These are phyloP conservation scores for Amblyteles armatorius DNA, from an alignment of 2,888 invertebrate genomes.

Conservation along the genomic window DNA sequence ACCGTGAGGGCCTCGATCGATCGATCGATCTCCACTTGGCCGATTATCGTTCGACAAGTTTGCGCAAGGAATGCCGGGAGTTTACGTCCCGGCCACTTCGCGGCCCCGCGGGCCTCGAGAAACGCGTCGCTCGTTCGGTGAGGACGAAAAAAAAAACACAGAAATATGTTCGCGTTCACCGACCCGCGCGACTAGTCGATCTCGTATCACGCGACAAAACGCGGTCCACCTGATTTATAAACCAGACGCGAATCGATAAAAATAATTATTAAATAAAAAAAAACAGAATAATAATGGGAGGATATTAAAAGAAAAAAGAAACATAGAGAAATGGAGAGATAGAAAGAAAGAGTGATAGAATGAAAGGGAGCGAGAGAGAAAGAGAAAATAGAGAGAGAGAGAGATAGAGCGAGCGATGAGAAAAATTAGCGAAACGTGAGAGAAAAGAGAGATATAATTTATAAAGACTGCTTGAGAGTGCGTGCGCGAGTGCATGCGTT, in stretches of 20 bases:
- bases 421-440: conserved; percentile 43
- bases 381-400: conserved; percentile 49
- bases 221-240: conserved; percentile 51
- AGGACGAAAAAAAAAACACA: conserved; percentile 42
- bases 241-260: conserved; percentile 45
- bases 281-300: conserved; percentile 6
- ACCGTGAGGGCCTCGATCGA: conserved; percentile 86
- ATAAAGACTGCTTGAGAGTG: conserved; percentile 84
- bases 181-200: conserved; percentile 56
- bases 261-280: conserved; percentile 36
- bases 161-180: conserved; percentile 25
- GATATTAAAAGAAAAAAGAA: conserved; percentile 22
- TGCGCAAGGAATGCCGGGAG: conserved; percentile 85
- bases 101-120: conserved; percentile 79
- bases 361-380: conserved; percentile 29
- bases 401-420: conserved; percentile 60
- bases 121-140: conserved; percentile 64
- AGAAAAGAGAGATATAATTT: conserved; percentile 79
- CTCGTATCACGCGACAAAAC: conserved; percentile 51
- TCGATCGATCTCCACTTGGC: conserved; percentile 58
- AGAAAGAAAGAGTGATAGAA: conserved; percentile 34
- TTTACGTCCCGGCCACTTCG: conserved; percentile 67
- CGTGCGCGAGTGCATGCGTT: conserved; percentile 80
- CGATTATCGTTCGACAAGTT: conserved; percentile 25
- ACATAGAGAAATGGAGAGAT: conserved; percentile 30